Evolutionary conservation across 2,113 vertebrate genomes (phyloP).

Genomic region (Nothobranchius kuhntae): DNA sequence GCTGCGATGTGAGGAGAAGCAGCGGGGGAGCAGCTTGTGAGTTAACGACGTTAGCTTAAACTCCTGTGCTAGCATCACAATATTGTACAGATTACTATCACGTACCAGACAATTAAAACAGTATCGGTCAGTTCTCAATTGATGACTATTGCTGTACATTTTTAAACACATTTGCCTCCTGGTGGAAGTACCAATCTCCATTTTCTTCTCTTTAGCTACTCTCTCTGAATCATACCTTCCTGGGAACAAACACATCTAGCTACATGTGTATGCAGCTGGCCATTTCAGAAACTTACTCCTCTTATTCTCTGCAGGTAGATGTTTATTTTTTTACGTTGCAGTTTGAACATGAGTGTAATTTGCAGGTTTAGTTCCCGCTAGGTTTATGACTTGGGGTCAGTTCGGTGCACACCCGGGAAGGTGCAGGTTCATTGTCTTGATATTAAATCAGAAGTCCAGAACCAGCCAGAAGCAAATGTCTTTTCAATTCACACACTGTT

Average conservation of each 20-base stretch:
- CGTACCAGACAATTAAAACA: too few relatives aligned
- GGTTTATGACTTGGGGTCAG: slow-evolving; percentile 8
- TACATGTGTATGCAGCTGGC: not conserved
- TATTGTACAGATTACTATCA: too few relatives aligned
- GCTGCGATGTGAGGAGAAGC: too few relatives aligned
- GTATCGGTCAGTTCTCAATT: not conserved
- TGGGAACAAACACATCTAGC: not conserved
- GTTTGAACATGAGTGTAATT: slow-evolving; percentile 9
- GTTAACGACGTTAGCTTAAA: too few relatives aligned
- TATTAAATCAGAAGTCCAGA: slow-evolving; percentile 24
- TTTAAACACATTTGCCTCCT: not conserved
- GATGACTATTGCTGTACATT: not conserved
- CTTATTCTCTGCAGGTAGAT: not conserved
- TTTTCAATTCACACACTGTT: not conserved
- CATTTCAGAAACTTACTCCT: not conserved
- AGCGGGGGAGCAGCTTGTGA: too few relatives aligned
- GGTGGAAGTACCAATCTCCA: not conserved
- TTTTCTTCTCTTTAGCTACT: not conserved
- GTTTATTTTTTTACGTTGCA: not conserved
- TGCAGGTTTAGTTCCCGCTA: slow-evolving; percentile 16
- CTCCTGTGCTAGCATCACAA: too few relatives aligned
- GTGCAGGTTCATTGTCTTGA: slow-evolving; percentile 3
- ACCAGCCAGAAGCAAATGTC: slow-evolving; percentile 8
- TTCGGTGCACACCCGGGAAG: slow-evolving; percentile 3
- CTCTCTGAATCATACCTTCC: not conserved